Evolutionary conservation across 2,888 invertebrate genomes (phyloP).

Genomic region (Cylloceria caligata): DNA sequence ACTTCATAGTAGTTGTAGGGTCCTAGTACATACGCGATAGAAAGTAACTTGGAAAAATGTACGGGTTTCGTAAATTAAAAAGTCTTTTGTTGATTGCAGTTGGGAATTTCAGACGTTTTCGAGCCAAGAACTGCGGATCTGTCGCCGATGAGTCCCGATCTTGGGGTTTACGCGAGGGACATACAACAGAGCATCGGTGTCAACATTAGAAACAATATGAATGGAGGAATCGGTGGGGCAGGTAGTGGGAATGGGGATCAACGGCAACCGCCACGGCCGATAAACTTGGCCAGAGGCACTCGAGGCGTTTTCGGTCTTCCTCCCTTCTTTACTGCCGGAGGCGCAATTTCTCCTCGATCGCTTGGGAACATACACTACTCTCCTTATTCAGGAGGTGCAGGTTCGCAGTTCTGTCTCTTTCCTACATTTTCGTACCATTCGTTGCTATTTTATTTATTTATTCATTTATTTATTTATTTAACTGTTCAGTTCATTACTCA

Average conservation of each 20-base stretch:
- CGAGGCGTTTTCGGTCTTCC: slow-evolving; percentile 42
- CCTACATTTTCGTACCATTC: background rate
- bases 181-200: slow-evolving; percentile 94
- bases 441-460: background rate
- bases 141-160: slow-evolving; percentile 91
- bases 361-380: slow-evolving; percentile 39
- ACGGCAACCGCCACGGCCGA: slow-evolving; percentile 20
- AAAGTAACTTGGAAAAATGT: background rate
- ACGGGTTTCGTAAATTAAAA: background rate
- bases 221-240: slow-evolving; percentile 84
- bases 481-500: too few species aligned
- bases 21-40: background rate
- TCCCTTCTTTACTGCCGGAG: slow-evolving; percentile 53
- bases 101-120: slow-evolving; percentile 92
- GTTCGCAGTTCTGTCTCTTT: slow-evolving; percentile 31
- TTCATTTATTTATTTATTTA: background rate
- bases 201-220: slow-evolving; percentile 91
- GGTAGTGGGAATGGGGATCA: slow-evolving; percentile 48
- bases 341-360: slow-evolving; percentile 53
- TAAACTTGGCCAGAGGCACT: slow-evolving; percentile 35
- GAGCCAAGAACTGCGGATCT: slow-evolving; percentile 93
- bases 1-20: background rate
- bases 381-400: slow-evolving; percentile 49
- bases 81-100: slow-evolving; percentile 84
- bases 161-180: slow-evolving; percentile 92